phyloP scores from a whole-genome alignment of 2,888 invertebrate species.

The Temnothorax rugatulus region DNA sequence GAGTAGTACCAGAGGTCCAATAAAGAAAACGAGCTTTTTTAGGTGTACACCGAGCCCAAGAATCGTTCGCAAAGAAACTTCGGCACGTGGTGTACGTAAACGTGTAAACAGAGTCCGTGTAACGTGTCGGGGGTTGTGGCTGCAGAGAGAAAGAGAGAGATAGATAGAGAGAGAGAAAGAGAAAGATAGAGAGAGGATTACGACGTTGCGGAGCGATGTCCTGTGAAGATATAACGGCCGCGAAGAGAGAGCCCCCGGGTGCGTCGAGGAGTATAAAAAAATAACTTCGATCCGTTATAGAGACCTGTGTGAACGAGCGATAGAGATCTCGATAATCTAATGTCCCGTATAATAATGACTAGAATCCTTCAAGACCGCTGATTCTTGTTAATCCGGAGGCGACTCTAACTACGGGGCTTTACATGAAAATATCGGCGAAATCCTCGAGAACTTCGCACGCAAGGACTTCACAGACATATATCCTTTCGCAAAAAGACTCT shows the following conservation, averaged over 20 bases:
- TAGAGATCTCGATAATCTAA: slow-evolving; percentile 56
- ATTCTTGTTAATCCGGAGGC: slow-evolving; percentile 29
- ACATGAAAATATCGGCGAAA: slow-evolving; percentile 4
- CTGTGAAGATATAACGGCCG: slow-evolving; percentile 22
- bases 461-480: not conserved
- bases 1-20: not conserved
- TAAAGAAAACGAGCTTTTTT: not conserved
- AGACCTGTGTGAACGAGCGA: slow-evolving; percentile 52
- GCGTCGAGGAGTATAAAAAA: slow-evolving; percentile 51
- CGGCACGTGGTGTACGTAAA: slow-evolving; percentile 57
- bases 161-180: slow-evolving; percentile 2
- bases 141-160: slow-evolving; percentile 4
- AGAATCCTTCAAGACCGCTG: slow-evolving; percentile 65
- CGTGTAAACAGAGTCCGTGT: slow-evolving; percentile 76
- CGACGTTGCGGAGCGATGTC: slow-evolving; percentile 23
- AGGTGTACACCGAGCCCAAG: slow-evolving; percentile 31
- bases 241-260: slow-evolving; percentile 27
- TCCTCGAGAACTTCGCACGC: not conserved
- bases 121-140: slow-evolving; percentile 43
- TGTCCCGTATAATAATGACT: slow-evolving; percentile 68
- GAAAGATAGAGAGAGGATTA: slow-evolving; percentile 5
- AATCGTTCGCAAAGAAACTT: slow-evolving; percentile 52
- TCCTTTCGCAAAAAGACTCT: not conserved
- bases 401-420: slow-evolving; percentile 11
- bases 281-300: slow-evolving; percentile 49